Evolutionary conservation across 2,113 vertebrate genomes (phyloP), one percentile per base, ranked within the genome.

Genomic region (Hiodon alosoides): DNA sequence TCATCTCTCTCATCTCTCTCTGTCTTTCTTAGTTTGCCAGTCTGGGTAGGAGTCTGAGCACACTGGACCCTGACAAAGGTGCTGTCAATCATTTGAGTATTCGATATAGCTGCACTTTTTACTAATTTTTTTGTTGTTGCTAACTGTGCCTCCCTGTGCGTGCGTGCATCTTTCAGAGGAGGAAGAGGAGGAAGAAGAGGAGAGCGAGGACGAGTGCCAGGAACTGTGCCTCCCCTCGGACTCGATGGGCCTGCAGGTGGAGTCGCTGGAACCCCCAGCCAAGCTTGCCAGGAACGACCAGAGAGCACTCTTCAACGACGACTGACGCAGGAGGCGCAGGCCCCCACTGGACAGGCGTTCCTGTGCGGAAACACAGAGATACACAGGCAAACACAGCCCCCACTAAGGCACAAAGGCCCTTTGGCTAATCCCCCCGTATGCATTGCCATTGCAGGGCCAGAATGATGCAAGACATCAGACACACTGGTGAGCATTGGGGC

Each of bases 11-110:
- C 71, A 17, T 11, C 59, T 80, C 9, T 54, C 46, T 58, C 82
- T 17, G 74, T 76, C 16, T 16, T 62, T 66, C 75, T 4, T 73
- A 96, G 95, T 96, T 95, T 85, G 93, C 94, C 74, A 95, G 94
- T 86, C 86, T 95, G 80, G 88, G 93, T 72, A 90, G 93, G 16
- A 91, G 92, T 48, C 85, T 95, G 70, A 93, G 91, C 72, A 82
- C 92, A 68, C 79, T 96, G 86, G 95, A 96, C 81, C 91, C 93
- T 0, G 95, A 96, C 87, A 96, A 96, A 93, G 95, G 95, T 95
- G 89, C 3, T 10, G 14, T 14, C 10, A 9, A 4, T 2, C 4
- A 4, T 10, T n/a, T 7, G 52, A 54, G 53, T 52, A 14, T 69
- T 11, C 16, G 17, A 55, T 11, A 14, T 9, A 13, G n/a, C 10